phyloP scores from a whole-genome alignment of 2,888 invertebrate species.

The Pegoplata infirma region DNA sequence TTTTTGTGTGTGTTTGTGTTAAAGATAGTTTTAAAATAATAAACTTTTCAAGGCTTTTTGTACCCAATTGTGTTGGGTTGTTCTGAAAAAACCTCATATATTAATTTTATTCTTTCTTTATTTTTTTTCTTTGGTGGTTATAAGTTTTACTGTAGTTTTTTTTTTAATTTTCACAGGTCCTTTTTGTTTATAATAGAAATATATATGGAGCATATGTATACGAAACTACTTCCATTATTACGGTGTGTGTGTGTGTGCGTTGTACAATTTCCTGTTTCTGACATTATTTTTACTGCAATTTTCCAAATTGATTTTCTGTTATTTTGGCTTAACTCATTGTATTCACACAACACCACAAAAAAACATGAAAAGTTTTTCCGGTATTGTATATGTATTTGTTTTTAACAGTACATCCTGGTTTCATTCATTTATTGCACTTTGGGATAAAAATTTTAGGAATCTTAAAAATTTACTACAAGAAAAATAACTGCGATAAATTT shows the following conservation, averaged over 20 bases:
- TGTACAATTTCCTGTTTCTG: constrained; percentile 59
- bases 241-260: constrained; percentile 20
- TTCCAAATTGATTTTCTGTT: constrained; percentile 62
- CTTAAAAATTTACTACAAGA: too few relatives aligned
- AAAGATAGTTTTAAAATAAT: constrained; percentile 42
- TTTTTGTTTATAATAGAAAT: constrained; percentile 24
- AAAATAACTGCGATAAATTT: too few relatives aligned
- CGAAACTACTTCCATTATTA: neutral
- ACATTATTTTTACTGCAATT: constrained; percentile 62
- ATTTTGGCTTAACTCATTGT: constrained; percentile 58
- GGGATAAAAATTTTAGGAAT: constrained; percentile 1
- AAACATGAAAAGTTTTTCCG: constrained; percentile 35
- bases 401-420: neutral
- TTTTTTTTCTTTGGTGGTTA: constrained; percentile 9
- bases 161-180: constrained; percentile 12
- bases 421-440: constrained; percentile 10
- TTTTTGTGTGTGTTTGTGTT: neutral
- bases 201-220: neutral
- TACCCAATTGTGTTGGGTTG: constrained; percentile 11
- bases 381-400: neutral
- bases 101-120: constrained; percentile 47
- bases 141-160: constrained; percentile 39
- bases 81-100: constrained; percentile 53
- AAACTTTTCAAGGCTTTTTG: constrained; percentile 38
- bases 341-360: constrained; percentile 31